Evolutionary conservation across 2,113 vertebrate species (phyloP).

Genomic region (Microtus pennsylvanicus): DNA sequence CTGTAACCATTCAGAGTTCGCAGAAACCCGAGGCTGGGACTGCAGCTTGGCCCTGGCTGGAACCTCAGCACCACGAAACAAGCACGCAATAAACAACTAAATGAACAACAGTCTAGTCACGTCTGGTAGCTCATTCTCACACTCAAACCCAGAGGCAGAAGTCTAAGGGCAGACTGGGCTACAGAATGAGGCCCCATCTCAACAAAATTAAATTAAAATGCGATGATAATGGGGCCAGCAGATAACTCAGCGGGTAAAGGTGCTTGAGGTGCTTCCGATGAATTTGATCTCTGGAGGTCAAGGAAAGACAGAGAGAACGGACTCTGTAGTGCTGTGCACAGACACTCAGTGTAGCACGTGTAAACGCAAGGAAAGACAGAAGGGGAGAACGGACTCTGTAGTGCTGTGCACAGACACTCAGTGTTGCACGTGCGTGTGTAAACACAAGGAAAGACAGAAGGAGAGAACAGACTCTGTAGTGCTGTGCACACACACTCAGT

Average conservation of each 20-base stretch:
- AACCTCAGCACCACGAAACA: background rate
- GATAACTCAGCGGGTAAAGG: too few relatives aligned
- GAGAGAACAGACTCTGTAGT: background rate
- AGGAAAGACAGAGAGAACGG: background rate
- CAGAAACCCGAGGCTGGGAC: background rate
- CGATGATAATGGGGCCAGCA: background rate
- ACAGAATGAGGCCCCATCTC: background rate
- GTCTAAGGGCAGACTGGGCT: background rate
- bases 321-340: too few relatives aligned
- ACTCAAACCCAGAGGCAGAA: background rate
- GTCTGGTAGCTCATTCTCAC: background rate
- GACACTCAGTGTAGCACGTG: rapidly evolving
- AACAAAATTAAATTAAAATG: background rate
- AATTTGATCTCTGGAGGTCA: background rate
- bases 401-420: background rate
- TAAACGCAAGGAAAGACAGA: background rate
- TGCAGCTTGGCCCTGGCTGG: background rate
- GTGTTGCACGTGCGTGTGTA: too few relatives aligned
- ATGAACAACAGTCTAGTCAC: background rate
- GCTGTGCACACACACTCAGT: too few relatives aligned
- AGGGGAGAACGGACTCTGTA: background rate
- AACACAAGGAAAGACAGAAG: background rate
- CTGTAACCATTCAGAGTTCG: background rate
- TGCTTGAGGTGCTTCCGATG: background rate
- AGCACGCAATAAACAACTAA: background rate